These are phyloP conservation scores for Cancer borealis DNA, from an alignment of 2,888 invertebrate species.

Conservation along the genomic window DNA sequence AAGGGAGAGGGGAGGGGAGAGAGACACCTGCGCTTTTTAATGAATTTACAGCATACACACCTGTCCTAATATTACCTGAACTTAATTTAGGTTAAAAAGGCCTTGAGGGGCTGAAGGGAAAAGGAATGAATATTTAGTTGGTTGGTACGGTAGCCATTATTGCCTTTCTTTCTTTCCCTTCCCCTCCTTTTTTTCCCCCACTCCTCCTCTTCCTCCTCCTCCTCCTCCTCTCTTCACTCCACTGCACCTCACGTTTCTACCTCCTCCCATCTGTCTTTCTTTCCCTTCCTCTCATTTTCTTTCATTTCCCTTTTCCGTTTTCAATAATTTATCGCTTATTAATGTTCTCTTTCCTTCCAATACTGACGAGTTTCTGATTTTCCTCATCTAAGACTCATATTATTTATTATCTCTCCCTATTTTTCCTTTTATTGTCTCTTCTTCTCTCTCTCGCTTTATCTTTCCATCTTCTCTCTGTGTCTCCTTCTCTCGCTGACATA, in stretches of 20 bases:
- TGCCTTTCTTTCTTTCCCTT: neutral
- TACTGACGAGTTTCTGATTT: neutral
- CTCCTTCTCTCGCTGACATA: neutral
- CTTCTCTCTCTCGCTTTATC: constrained; percentile 4
- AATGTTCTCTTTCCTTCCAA: neutral
- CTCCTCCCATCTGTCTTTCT: neutral
- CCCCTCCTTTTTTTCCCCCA: too few relatives aligned
- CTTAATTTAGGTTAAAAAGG: neutral
- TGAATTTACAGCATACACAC: neutral
- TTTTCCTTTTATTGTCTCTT: neutral
- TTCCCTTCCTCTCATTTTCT: neutral
- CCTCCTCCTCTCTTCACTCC: neutral
- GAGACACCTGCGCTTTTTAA: neutral
- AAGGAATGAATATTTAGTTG: neutral
- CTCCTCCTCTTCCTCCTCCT: neutral
- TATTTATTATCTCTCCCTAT: neutral
- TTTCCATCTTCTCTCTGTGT: neutral
- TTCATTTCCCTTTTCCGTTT: neutral
- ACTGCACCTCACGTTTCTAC: neutral
- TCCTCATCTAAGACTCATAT: too few relatives aligned
- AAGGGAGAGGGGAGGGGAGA: neutral
- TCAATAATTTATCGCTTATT: neutral
- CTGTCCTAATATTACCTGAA: constrained; percentile 2
- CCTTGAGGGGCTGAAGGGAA: neutral
- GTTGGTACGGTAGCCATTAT: neutral